Evolutionary conservation across 92 coral and sea anemone species (phyloP), one percentile per base, ranked within the genome.

Genomic region (Actinostola sp.): DNA sequence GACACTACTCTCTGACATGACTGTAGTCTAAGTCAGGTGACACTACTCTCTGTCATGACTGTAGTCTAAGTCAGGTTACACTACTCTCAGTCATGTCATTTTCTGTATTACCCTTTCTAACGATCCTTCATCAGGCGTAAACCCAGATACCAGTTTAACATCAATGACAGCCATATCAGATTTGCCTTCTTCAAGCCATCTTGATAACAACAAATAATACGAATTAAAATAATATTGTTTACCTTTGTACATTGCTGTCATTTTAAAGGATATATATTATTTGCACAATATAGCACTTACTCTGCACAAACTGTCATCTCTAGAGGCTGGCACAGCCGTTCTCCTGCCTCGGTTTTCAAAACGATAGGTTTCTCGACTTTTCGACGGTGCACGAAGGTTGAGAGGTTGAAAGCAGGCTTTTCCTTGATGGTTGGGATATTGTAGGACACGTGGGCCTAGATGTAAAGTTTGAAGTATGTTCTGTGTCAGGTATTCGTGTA

Each of bases 141-240:
- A 94, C 23, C 97, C 98, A 21, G 98, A 88, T 30, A 92, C 97
- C 10, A 94, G 94, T 56, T 91, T 94, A 29, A 86, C 82, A 60
- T 92, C 96, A 19, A 94, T 74, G 19, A 94, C 93, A 27, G 98
- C 98, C 98, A 94, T 94, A 75, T 89, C 92, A 21, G 98, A 94
- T 15, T 62, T 56, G 48, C 80, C 95, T 34, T 88, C 88, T 48
- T 67, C 63, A 33, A 88, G 80, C 98, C 98, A 93, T 58, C 94
- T 90, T 32, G n/a, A 65, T 62, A 14, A 35, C 19, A 67, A 23
- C 8, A n/a, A n/a, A n/a, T n/a, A n/a, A n/a, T n/a, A n/a, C n/a
- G n/a, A n/a, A n/a, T n/a, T n/a, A n/a, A n/a, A n/a, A n/a, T n/a
- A n/a, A n/a, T n/a, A n/a, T n/a, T n/a, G n/a, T n/a, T n/a, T n/a